phyloP scores from a whole-genome alignment of 2,888 invertebrate genomes.

The Eilema sororculum region DNA sequence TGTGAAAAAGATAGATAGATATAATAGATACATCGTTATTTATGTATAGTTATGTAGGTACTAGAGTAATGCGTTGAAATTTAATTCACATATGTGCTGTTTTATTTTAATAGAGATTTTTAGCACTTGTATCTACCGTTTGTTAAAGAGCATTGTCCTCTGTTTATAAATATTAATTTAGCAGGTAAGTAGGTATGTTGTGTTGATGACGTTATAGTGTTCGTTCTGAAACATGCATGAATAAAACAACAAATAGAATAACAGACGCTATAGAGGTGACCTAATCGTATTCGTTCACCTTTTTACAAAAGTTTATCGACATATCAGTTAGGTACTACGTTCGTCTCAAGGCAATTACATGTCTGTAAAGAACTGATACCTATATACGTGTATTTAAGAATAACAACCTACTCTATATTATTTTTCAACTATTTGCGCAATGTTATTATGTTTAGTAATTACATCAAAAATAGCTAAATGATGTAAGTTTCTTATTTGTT shows the following conservation, averaged over 20 bases:
- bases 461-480: background rate
- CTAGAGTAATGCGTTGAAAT: no score
- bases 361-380: constrained; percentile 1
- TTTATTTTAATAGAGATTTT: no score
- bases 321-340: constrained; percentile 28
- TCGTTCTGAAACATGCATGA: background rate
- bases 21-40: no score
- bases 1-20: no score
- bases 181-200: no score
- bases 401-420: background rate
- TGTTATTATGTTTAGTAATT: background rate
- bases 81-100: no score
- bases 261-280: constrained; percentile 61
- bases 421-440: background rate
- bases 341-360: constrained; percentile 20
- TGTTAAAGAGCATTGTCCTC: background rate
- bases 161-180: background rate
- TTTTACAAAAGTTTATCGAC: constrained; percentile 58
- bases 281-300: constrained; percentile 69
- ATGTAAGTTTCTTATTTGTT: background rate
- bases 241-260: background rate
- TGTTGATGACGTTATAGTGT: background rate
- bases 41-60: no score
- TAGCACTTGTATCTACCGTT: background rate
- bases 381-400: background rate